phyloP scores from a whole-genome alignment of 1,140 invertebrate species.

The Diuraphis noxia region DNA sequence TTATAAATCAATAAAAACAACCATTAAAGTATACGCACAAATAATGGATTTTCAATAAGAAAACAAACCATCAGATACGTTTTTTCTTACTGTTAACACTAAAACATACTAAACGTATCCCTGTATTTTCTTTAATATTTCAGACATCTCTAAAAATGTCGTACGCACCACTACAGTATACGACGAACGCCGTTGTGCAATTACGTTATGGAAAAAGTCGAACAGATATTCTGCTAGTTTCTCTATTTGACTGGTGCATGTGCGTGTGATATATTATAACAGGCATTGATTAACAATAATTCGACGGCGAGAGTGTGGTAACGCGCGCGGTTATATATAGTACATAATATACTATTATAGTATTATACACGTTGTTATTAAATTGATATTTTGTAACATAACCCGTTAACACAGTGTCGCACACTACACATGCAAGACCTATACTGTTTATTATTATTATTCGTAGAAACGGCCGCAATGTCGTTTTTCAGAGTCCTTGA shows the following conservation, averaged over 20 bases:
- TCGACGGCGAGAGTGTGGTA: background rate
- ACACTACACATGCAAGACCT: too few species aligned
- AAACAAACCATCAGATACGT: too few species aligned
- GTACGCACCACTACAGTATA: too few species aligned
- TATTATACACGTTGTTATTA: background rate
- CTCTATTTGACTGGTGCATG: background rate
- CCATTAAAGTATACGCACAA: too few species aligned
- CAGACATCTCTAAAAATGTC: background rate
- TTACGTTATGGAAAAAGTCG: background rate
- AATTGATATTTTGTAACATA: conserved; percentile 36
- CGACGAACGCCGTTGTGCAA: background rate
- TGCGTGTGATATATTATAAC: background rate
- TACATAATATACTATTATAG: too few species aligned
- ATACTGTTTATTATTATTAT: background rate
- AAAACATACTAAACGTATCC: background rate
- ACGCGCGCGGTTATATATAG: background rate
- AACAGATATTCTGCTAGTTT: background rate
- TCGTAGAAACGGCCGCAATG: background rate
- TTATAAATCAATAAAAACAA: too few species aligned
- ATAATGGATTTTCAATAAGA: background rate
- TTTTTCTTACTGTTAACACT: background rate
- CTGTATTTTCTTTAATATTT: background rate
- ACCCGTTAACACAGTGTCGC: background rate
- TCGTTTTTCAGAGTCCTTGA: conserved; percentile 24
- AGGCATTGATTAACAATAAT: background rate